Evolutionary conservation across 37 sponge, comb jelly and placozoan genomes (phyloP), one percentile per base, ranked within the genome.

Genomic region (Cliona cf. orientalis): DNA sequence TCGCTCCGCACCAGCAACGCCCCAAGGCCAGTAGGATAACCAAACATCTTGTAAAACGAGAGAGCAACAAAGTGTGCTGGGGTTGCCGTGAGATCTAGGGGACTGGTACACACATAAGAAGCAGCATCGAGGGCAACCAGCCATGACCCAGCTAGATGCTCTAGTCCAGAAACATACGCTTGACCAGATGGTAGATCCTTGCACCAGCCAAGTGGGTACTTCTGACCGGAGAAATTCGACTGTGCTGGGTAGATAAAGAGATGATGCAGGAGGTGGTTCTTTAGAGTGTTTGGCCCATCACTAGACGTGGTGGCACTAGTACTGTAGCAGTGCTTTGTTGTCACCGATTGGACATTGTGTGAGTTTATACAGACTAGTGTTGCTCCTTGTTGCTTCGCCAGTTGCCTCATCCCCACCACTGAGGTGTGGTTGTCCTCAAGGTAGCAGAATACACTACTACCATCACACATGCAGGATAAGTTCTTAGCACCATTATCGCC

Each of bases 1-100:
- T 97, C 93, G 12, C 22, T 83, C 29, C 93, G 45, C 12, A 97
- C 93, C 46, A 97, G 41, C 69, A 97, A 65, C 0, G 95, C 95
- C 5, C 98, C 98, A 19, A 97, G 85, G 0, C 98, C 98, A 44
- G 98, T 95, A 12, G 98, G 98, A 68, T 79, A 97, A 2, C 98
- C 98, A 80, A 97, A 92, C 71, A 95, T 84, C 74, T 97, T 97
- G 96, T 97, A 97, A 69, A 97, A 95, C 1, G 98, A 97, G 21
- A 97, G 45, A 1, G 88, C 58, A 37, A 97, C 87, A 89, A 97
- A 97, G 58, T 97, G 75, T 11, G 96, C 87, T 26, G 69, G 85
- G 63, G 76, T 35, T 23, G 23, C 23, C 11, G 88, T 64, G 58
- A 97, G 87, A 56, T 95, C 91, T 5, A 97, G 65, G 5, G 76